Evolutionary conservation across 2,797 vertebrate species (phyloP), one percentile per base, ranked within the genome.

Genomic region (Enteromius viviparus): DNA sequence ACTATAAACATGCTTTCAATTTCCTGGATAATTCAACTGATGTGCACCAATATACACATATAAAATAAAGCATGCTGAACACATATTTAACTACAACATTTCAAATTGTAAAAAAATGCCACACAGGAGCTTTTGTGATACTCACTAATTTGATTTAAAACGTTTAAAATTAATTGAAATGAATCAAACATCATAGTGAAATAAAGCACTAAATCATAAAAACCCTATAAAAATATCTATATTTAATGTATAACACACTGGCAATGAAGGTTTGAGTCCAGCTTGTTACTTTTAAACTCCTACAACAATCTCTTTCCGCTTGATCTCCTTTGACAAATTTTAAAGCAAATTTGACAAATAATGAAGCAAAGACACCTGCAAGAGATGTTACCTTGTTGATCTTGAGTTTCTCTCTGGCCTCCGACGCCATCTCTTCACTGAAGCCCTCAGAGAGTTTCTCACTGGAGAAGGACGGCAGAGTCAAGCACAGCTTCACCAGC

Each of bases 331-430:
- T 3, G 40, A 37, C 34, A 37, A 37, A 6, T 37, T 37, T 37
- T 37, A 6, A 37, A 37, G 34, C 34, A 34, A 34, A 34, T 34
- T 34, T 34, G 34, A 34, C 34, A 34, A 34, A 53, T 3, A 42
- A 42, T 55, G 0, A 17, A 40, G 64, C 37, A 29, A 26, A 12
- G 47, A 53, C 64, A 19, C 4, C 26, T 17, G 62, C 3, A 2
- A 58, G 17, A 10, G 29, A 68, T 65, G 47, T 78, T 62, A 99
- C 98, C 97, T 99, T 99, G 94, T 99, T 99, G 89, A 99, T 97
- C 94, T 99, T 99, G 89, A 98, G 90, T 89, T 97, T 98, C 74
- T 96, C 95, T 85, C 96, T 96, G 42, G 97, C 95, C 90, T 99
- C 97, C 86, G 87, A 91, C 60, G 94, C 94, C 97, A 99, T 99